Percentiles rank a stretch among this genome's conserved stretches.
These are phyloP conservation scores for Palythoa grandis DNA, from an alignment of 92 coral and sea anemone species.

Conservation along the genomic window DNA sequence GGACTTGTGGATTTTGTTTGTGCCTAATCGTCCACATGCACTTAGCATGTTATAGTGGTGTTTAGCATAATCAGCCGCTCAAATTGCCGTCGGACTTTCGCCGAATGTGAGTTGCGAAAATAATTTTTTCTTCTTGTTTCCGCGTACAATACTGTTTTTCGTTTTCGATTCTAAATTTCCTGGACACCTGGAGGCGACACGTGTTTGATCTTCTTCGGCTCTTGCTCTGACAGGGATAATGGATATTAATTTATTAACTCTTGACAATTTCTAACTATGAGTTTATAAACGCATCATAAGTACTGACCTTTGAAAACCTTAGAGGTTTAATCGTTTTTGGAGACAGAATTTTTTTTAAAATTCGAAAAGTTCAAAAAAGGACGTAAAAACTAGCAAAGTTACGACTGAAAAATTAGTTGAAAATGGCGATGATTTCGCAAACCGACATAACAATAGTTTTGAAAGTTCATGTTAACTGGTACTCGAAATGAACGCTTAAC, in stretches of 20 bases:
- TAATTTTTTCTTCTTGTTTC: conserved; percentile 8
- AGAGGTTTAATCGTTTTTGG: not conserved
- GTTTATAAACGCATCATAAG: conserved; percentile 50
- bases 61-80: conserved; percentile 20
- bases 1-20: conserved; percentile 12
- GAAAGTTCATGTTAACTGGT: conserved; percentile 25
- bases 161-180: conserved; percentile 39
- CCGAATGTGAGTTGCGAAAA: conserved; percentile 2
- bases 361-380: not conserved
- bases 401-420: not conserved
- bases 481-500: conserved; percentile 40
- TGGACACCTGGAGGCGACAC: conserved; percentile 35
- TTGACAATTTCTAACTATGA: conserved; percentile 67
- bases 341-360: not conserved
- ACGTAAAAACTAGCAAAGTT: conserved; percentile 6
- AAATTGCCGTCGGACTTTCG: conserved; percentile 27
- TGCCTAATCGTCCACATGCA: conserved; percentile 28
- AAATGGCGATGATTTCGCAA: conserved; percentile 29
- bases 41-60: conserved; percentile 16
- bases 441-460: conserved; percentile 21
- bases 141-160: not conserved
- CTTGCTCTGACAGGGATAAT: conserved; percentile 59
- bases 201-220: conserved; percentile 27
- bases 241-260: conserved; percentile 74
- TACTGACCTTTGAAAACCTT: not conserved